Evolutionary conservation across 2,113 vertebrate species (phyloP), one percentile per base, ranked within the genome.

Genomic region (Litocranius walleri): DNA sequence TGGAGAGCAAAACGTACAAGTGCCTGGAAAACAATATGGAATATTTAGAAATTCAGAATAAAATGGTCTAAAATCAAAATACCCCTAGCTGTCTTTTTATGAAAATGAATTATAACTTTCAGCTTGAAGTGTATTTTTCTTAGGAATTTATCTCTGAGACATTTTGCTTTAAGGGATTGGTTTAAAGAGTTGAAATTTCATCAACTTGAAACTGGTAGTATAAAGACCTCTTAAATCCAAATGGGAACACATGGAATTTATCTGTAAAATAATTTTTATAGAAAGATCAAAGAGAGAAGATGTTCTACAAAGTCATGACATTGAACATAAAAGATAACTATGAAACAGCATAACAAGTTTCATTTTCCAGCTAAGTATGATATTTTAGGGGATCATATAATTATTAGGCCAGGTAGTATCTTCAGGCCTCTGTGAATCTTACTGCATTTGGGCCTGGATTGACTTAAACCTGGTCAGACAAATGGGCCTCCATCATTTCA

Each of bases 171-270:
- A 94, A 92, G 91, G 30, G 48, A 54, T 59, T 30, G 36, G 81
- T 85, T 93, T 96, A 80, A 90, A 93, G 36, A 93, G 57, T 59
- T 88, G 67, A 7, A 43, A 90, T 96, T 98, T 93, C 59, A 96
- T 15, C 83, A 83, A 78, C 74, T 40, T 96, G 33, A 95, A 94
- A 71, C 15, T 89, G 77, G 27, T 10, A 80, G 33, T 19, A 82
- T 40, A 84, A 57, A 17, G 6, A 77, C 56, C 61, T 95, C 21
- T 93, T 67, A 91, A 97, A 82, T 92, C 98, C 74, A 96, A 54
- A 78, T 48, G 83, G 12, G 19, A 94, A 90, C 30, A 56, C 87
- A 45, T 81, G 81, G 62, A 91, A 59, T 77, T 94, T 95, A 90
- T 15, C 90, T 86, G 43, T 59, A 87, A 95, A 84, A 33, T 71